A percentile compares a stretch with the other conserved stretches of the same genome.
Conservation (phyloP, 2,888 invertebrate species). For the Tillus elongatus region DNA sequence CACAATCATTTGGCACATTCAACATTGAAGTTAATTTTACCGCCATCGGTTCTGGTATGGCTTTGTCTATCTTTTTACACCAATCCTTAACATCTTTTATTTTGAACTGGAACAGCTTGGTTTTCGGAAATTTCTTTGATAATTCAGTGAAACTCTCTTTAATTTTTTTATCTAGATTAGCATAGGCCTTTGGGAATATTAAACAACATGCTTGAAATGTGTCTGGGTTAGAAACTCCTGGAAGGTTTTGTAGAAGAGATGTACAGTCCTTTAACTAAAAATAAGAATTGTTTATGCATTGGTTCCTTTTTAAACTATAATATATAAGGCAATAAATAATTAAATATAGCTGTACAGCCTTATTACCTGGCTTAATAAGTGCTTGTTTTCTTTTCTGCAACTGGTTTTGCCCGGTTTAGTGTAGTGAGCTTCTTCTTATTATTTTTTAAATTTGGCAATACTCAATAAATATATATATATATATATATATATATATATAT, state of each 20-base stretch:
- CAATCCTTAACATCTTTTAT: constrained; percentile 28
- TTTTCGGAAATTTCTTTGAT: constrained; percentile 42
- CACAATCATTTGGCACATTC: constrained; percentile 42
- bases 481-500: too few species aligned
- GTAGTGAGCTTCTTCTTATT: too few species aligned
- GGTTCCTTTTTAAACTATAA: too few species aligned
- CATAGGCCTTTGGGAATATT: constrained; percentile 47
- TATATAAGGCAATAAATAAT: too few species aligned
- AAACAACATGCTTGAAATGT: constrained; percentile 52
- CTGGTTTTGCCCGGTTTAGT: too few species aligned
- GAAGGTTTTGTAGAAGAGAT: constrained; percentile 13
- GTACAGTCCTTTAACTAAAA: constrained; percentile 46
- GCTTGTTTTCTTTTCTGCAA: too few species aligned
- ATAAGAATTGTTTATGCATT: constrained; percentile 11
- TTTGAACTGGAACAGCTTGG: constrained; percentile 33
- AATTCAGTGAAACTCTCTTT: constrained; percentile 48
- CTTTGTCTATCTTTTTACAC: constrained; percentile 31
- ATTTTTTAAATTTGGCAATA: too few species aligned
- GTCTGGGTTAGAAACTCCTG: constrained; percentile 31
- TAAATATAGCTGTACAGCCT: too few species aligned
- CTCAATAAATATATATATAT: too few species aligned
- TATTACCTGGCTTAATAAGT: too few species aligned
- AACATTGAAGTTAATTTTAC: constrained; percentile 35
- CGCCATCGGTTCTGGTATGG: constrained; percentile 41
- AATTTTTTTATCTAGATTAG: constrained; percentile 48